Evolutionary conservation across 1,140 invertebrate species (phyloP), one percentile per base, ranked within the genome.

Genomic region (Hyphantria cunea): DNA sequence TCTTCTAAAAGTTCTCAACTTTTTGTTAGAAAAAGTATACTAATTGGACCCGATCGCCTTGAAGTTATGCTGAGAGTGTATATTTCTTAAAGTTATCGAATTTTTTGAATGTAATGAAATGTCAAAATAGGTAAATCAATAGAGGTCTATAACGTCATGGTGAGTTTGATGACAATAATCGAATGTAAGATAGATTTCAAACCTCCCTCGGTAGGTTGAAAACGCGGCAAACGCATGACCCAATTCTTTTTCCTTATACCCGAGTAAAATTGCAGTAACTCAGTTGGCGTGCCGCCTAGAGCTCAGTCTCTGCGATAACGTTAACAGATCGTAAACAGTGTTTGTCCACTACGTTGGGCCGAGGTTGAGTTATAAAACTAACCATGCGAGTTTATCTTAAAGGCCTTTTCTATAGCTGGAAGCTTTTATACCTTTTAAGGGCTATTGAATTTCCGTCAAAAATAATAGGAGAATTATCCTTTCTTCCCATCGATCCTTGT

Each of bases 251-350:
- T 60, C 15, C 44, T 58, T 33, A 25, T 25, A 56, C 45, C 13
- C 47, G 47, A 58, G 47, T 34, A 12, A 34, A 47, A 31, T 52
- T 25, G 17, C 17, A 39, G 33, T 41, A 11, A 53, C 33, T 39
- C 32, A 52, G 33, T 10, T 14, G 10, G 15, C 32, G 51, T 11
- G 37, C 32, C 39, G n/a, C 39, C 32, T n/a, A n/a, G 7, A 25
- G 10, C 44, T 47, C 11, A 9, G n/a, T n/a, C 31, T 41, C 51
- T n/a, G 12, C 45, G 56, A 55, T 61, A 61, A 62, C 25, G 52
- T 66, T 72, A 68, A 55, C 70, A 68, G 62, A 59, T 65, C 66
- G 54, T 72, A 72, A 72, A 72, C 56, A 58, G 51, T 60, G 58
- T 59, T 52, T 61, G 52, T 51, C 58, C 60, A 51, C 64, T 44